Conservation (phyloP, 2,797 vertebrate genomes). For the Sebastes kiyomatsui region DNA sequence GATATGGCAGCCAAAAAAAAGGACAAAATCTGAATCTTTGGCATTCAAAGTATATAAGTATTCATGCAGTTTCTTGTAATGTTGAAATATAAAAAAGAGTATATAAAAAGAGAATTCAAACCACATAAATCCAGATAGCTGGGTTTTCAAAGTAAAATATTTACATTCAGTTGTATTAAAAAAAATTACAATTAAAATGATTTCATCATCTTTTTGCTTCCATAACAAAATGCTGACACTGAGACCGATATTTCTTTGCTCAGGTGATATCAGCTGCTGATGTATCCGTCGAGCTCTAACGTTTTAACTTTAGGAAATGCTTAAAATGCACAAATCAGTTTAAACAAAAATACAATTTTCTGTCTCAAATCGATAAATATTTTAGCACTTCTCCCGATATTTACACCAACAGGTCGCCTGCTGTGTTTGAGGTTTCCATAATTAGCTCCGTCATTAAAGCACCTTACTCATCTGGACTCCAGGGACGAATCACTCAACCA, state of each 20-base stretch:
- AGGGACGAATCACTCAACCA: neutral
- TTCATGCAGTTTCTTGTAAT: too few relatives aligned
- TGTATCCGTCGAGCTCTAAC: neutral
- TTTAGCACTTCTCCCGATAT: neutral
- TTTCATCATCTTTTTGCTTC: neutral
- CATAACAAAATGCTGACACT: neutral
- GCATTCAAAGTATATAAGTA: too few relatives aligned
- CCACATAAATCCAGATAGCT: neutral
- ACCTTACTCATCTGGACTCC: constrained; percentile 1
- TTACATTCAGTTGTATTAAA: neutral
- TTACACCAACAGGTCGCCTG: neutral
- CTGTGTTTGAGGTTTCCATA: neutral
- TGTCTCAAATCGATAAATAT: neutral
- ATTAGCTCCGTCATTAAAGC: neutral
- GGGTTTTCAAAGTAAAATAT: neutral
- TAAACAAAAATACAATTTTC: neutral
- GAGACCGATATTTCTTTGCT: neutral
- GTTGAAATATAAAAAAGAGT: too few relatives aligned
- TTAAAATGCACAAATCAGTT: neutral
- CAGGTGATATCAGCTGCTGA: neutral
- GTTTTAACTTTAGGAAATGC: neutral
- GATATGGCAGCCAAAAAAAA: too few relatives aligned
- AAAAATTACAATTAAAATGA: neutral
- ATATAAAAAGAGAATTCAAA: neutral
- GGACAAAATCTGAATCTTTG: too few relatives aligned